phyloP scores from a whole-genome alignment of 2,113 vertebrate genomes.

The Strigops habroptila region DNA sequence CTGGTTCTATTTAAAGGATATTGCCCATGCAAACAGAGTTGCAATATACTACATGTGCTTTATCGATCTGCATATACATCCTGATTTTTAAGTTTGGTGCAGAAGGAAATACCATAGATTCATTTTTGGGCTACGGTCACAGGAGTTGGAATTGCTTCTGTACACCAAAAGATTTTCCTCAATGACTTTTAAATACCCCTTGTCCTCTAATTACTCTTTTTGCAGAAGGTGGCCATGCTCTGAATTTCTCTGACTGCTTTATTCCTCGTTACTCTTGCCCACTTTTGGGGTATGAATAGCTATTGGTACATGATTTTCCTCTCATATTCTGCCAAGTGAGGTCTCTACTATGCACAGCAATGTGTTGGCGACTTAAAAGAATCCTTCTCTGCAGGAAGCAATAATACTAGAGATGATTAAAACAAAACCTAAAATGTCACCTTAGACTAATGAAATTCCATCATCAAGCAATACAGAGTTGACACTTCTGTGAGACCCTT shows the following conservation, averaged over 20 bases:
- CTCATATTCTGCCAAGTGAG: slow-evolving; percentile 12
- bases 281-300: neutral
- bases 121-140: neutral
- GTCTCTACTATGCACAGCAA: neutral
- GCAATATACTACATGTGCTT: neutral
- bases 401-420: slow-evolving; percentile 42
- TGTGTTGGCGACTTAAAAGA: neutral
- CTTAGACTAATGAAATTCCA: slow-evolving; percentile 54
- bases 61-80: neutral
- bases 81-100: neutral
- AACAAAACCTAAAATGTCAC: slow-evolving; percentile 47
- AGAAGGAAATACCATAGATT: neutral
- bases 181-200: neutral
- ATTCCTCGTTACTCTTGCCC: neutral
- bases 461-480: neutral
- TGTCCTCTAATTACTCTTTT: neutral
- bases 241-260: neutral
- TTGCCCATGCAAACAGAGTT: neutral
- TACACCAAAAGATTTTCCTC: neutral
- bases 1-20: neutral
- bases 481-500: slow-evolving; percentile 5
- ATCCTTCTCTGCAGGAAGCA: slow-evolving; percentile 27
- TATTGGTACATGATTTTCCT: neutral
- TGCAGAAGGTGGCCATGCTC: neutral
- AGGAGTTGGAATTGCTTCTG: neutral